Evolutionary conservation across 2,797 vertebrate species (phyloP).

Genomic region (Phataginus tetradactyla): DNA sequence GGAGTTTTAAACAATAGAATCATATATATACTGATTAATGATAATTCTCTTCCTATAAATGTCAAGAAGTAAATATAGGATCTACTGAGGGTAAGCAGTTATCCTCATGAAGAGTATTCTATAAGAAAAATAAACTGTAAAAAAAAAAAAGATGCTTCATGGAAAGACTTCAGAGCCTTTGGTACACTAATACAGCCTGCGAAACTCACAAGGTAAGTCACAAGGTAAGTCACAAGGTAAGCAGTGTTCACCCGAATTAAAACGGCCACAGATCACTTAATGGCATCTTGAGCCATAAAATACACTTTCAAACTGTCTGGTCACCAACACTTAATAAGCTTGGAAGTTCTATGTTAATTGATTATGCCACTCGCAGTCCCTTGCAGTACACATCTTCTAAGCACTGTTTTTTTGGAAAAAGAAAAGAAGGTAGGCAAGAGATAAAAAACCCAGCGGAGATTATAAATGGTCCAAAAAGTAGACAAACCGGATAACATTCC

Average conservation of each 20-base stretch:
- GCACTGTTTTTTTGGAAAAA: neutral
- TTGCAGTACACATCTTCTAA: neutral
- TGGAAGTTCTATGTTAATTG: neutral
- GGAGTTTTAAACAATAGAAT: neutral
- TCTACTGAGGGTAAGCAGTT: neutral
- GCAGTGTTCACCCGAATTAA: neutral
- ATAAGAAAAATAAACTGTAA: neutral
- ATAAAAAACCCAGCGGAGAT: neutral
- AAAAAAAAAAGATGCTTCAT: neutral
- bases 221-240: neutral
- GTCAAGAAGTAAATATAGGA: conserved; percentile 23
- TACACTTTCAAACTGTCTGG: neutral
- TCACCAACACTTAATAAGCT: neutral
- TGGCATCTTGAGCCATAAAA: neutral
- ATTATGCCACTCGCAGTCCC: neutral
- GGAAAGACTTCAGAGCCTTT: neutral
- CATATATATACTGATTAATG: conserved; percentile 39
- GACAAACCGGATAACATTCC: neutral
- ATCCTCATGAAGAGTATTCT: neutral
- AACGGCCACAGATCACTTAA: neutral
- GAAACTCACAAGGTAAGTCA: neutral
- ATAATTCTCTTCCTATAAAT: conserved; percentile 36
- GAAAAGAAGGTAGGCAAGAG: neutral
- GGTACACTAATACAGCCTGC: too few relatives aligned
- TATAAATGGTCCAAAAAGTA: neutral